phyloP scores from a whole-genome alignment of 2,113 vertebrate genomes.

The Thalassoma bifasciatum region DNA sequence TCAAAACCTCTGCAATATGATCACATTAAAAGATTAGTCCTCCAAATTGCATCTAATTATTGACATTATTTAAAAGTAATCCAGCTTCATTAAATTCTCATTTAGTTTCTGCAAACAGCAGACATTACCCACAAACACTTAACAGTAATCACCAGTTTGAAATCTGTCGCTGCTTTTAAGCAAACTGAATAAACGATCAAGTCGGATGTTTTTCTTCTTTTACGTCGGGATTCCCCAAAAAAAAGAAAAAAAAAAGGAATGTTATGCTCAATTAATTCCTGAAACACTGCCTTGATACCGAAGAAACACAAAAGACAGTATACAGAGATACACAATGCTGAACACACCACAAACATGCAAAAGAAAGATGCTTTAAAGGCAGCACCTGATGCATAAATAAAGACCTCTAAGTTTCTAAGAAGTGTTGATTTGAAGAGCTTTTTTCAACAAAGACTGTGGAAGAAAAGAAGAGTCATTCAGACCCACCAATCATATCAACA shows the following conservation, averaged over 20 bases:
- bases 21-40: constrained; percentile 51
- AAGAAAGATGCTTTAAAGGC: background rate
- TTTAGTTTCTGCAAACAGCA: constrained; percentile 25
- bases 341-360: background rate
- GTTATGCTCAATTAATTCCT: constrained; percentile 20
- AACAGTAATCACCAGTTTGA: constrained; percentile 1
- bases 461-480: background rate
- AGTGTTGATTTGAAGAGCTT: background rate
- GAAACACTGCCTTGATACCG: constrained; percentile 3
- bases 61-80: constrained; percentile 47
- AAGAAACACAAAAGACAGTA: constrained; percentile 16
- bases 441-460: too few species aligned
- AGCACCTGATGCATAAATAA: background rate
- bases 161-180: constrained; percentile 9
- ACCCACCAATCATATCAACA: background rate
- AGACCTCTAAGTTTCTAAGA: background rate
- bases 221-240: constrained; percentile 13
- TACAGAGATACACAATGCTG: constrained; percentile 5
- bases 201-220: background rate
- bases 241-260: constrained; percentile 19
- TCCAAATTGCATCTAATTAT: constrained; percentile 39
- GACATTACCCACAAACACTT: background rate
- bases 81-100: constrained; percentile 42
- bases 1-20: background rate
- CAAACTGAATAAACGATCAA: constrained; percentile 8